These are phyloP conservation scores for Endomychus coccineus DNA, from an alignment of 2,888 invertebrate genomes.

Conservation along the genomic window DNA sequence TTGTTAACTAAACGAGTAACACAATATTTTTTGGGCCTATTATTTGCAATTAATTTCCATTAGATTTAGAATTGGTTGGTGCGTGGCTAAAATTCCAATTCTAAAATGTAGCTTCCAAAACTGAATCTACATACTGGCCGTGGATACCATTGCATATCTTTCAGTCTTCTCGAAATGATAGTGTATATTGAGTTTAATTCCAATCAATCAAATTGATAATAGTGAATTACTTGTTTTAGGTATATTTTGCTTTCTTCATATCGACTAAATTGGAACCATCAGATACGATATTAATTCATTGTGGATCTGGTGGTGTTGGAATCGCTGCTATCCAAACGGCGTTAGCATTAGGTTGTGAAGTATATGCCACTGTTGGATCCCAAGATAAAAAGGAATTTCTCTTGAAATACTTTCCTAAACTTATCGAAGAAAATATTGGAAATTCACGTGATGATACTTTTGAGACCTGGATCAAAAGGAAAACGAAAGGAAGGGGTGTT, in stretches of 20 bases:
- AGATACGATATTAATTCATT: conserved; percentile 32
- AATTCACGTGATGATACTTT: conserved; percentile 49
- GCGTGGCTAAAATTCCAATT: too few relatives aligned
- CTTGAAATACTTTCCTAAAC: conserved; percentile 69
- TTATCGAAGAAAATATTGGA: conserved; percentile 69
- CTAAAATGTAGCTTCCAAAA: too few relatives aligned
- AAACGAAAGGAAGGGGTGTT: conserved; percentile 51
- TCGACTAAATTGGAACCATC: conserved; percentile 21
- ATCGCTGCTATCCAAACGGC: conserved; percentile 91
- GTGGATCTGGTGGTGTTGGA: conserved; percentile 73
- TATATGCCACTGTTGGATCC: conserved; percentile 83
- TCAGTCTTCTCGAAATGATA: too few relatives aligned
- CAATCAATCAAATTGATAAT: too few relatives aligned
- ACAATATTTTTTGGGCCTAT: too few relatives aligned
- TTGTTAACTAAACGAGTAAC: too few relatives aligned
- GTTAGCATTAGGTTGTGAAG: conserved; percentile 72
- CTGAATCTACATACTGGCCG: too few relatives aligned
- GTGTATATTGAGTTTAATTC: too few relatives aligned
- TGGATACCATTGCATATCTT: too few relatives aligned
- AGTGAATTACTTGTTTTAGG: too few relatives aligned
- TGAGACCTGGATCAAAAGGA: conserved; percentile 45
- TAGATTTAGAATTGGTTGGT: too few relatives aligned
- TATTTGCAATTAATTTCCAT: too few relatives aligned
- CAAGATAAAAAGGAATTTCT: conserved; percentile 77
- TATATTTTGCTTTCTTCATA: conserved; percentile 25